Base-by-base conservation (phyloP, 2,797 vertebrate species). In the Monodelphis domestica region DNA sequence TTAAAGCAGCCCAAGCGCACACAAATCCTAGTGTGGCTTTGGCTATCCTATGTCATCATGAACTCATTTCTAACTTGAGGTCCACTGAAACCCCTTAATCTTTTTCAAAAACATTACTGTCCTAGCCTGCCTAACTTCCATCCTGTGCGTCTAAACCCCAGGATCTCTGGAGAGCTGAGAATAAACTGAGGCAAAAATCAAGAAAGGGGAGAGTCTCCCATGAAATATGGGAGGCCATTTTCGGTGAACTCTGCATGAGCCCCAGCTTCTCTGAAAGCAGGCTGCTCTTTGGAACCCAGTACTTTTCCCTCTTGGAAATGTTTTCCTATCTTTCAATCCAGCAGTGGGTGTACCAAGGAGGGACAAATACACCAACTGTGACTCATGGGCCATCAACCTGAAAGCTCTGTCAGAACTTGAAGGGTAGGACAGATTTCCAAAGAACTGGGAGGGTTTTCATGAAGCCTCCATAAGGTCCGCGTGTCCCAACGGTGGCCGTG, bases 391-490 rank as follows among this genome's bases (percentile, higher is more conserved):
- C 0, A 0, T 87, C 11, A 0, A 53, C 91, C 59, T 63, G 33
- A 56, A 89, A 45, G 28, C 0, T 87, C 87, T 93, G 93, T 89
- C 1, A 50, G 91, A 95, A 93, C 96, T 95, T 95, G 97, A 95
- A 92, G 92, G 87, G 56, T 1, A 87, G 87, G 53, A 17, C 91
- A 93, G 95, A 89, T 78, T 92, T 94, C 93, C 96, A 93, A 90
- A 95, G 95, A 87, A 45, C 26, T 0, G 88, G 92, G 89, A 88
- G 95, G 95, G 97, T 95, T 96, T 70, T 94, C 91, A 84, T 56
- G 93, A 90, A 94, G 90, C 95, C 89, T 92, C 91, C 89, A 0
- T n/a, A 63, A 78, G 29, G 55, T 38, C 54, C 57, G 51, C 52
- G 0, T 89, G 92, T 95, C 95, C 93, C 89, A 89, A 93, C 50